Base-by-base conservation (phyloP, 2,888 invertebrate genomes). In the Tinea semifulvella region DNA sequence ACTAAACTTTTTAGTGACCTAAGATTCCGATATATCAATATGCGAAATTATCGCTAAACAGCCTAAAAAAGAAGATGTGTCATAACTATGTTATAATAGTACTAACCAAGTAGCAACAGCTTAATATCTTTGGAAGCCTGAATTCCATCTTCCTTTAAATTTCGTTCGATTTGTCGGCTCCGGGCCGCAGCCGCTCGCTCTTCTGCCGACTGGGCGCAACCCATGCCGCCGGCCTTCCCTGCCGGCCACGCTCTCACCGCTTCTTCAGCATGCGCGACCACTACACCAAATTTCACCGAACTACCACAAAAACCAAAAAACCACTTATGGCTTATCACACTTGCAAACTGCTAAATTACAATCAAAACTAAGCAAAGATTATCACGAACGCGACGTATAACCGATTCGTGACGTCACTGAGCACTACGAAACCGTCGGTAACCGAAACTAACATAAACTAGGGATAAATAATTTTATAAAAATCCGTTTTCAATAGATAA, bases 71-170 rank as follows among this genome's bases (percentile, higher is more conserved):
- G n/a, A n/a, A n/a, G n/a, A n/a, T n/a, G n/a, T n/a, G n/a, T n/a
- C n/a, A n/a, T n/a, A n/a, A n/a, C n/a, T n/a, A n/a, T n/a, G n/a
- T n/a, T n/a, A n/a, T n/a, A n/a, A n/a, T n/a, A n/a, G n/a, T n/a
- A n/a, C n/a, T n/a, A n/a, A n/a, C 98, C 98, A 79, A 99, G 85
- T 60, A 99, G 87, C 60, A 99, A 85, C 60, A 99, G 87, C 84
- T 99, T 99, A 73, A 99, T 98, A 84, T 99, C 99, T 84, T 98
- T 97, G 65, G 97, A 96, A 50, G 98, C 97, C 79, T 96, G 96
- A 65, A 98, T 91, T 57, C 97, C 97, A 83, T 98, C 98, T 82
- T 98, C 98, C 82, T 98, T 98, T 62, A 99, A 85, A 79, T 94
- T 94, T 81, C 94, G 95, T 84, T 99, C 98, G 69, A 99, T 98